phyloP scores from a whole-genome alignment of 2,888 invertebrate genomes.

The Argyresthia goedartella region DNA sequence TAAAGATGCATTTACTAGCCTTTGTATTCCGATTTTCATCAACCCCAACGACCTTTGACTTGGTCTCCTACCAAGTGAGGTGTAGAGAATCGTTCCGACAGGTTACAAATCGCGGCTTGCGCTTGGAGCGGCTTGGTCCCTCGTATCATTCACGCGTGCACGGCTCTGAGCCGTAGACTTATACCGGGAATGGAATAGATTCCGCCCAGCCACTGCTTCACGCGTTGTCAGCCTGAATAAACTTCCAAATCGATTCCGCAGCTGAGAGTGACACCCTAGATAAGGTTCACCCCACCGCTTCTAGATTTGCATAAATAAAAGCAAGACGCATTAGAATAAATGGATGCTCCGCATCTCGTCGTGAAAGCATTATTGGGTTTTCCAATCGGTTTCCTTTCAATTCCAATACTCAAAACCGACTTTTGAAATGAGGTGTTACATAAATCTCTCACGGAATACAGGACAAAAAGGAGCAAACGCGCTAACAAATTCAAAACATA shows the following conservation, averaged over 20 bases:
- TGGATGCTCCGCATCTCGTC: slow-evolving; percentile 9
- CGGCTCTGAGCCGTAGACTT: slow-evolving; percentile 21
- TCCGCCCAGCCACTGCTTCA: slow-evolving; percentile 43
- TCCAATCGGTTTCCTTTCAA: slow-evolving; percentile 1
- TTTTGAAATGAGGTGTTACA: not conserved
- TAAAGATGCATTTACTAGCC: too few relatives aligned
- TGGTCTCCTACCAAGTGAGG: not conserved
- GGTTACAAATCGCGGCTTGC: slow-evolving; percentile 2
- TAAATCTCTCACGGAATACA: not conserved
- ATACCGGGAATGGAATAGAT: slow-evolving; percentile 39
- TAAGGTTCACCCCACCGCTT: slow-evolving; percentile 43
- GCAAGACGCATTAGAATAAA: slow-evolving; percentile 37
- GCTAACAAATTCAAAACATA: slow-evolving; percentile 6
- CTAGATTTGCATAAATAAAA: slow-evolving; percentile 63
- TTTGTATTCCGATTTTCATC: not conserved
- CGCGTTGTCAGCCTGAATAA: slow-evolving; percentile 66
- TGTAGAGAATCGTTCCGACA: slow-evolving; percentile 1
- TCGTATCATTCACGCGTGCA: slow-evolving; percentile 8
- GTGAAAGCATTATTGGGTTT: slow-evolving; percentile 6
- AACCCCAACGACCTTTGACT: not conserved
- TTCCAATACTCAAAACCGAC: not conserved
- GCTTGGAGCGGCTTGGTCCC: not conserved
- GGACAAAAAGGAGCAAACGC: not conserved
- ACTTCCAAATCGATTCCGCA: slow-evolving; percentile 66
- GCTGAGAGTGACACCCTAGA: slow-evolving; percentile 63